Base-by-base conservation (phyloP, 2,888 invertebrate species). In the Agrotis segetum region DNA sequence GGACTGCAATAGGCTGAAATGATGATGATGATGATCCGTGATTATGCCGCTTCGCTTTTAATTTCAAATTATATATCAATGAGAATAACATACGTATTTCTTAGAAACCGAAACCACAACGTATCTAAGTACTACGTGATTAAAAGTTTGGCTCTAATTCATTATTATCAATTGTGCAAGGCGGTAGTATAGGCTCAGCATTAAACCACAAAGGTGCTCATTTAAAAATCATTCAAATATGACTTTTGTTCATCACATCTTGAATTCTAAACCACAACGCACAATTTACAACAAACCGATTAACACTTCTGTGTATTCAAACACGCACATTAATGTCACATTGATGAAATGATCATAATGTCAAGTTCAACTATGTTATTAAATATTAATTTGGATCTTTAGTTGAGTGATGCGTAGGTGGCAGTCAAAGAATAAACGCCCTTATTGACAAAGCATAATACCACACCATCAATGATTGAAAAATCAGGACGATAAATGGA, bases 331-430 rank as follows among this genome's bases (percentile, higher is more conserved):
- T 64, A 69, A 72, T 62, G 50, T 60, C 50, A 49, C 16, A 65
- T 72, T 81, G 34, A 75, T 67, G 55, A 76, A 77, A 74, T 68
- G 21, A 75, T 68, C 67, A 58, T 69, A 84, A 83, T 81, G 84
- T 77, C 83, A 83, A 84, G 83, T 84, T 84, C 74, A 77, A 64
- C 58, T 44, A 67, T 64, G 24, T 67, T 75, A 75, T 83, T 77
- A 79, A 67, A 77, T 74, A 59, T 62, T 53, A 79, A 81, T 83
- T 79, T 75, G 64, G 52, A 52, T 73, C 16, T 64, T 62, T 61
- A 60, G 61, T 56, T 74, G 62, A 4, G 50, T 64, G 29, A 24
- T 3, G 19, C 34, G 34, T n/a, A 21, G 44, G 50, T 13, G 11
- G 40, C 40, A 40, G 1, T 40, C 40, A 40, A 11, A 40, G 9